Evolutionary conservation across 1,140 invertebrate genomes (phyloP).

Genomic region (Stegodyphus mimosarum): DNA sequence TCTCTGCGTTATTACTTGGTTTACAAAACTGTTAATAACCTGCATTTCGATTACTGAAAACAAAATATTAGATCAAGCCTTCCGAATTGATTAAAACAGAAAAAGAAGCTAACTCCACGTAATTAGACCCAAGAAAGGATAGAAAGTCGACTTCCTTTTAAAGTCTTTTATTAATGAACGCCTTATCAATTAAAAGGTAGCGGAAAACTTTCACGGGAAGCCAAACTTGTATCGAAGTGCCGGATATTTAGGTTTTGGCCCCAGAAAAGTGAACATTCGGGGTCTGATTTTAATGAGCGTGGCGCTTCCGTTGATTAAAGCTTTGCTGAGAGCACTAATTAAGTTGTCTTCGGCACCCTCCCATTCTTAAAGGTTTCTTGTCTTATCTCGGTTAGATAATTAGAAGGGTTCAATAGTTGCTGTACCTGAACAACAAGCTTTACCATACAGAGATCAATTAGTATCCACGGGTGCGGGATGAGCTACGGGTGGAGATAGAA

Average conservation of each 20-base stretch:
- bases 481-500: background rate
- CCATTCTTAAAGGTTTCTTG: conserved; percentile 55
- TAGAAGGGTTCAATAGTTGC: conserved; percentile 50
- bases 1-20: conserved; percentile 30
- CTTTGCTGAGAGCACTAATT: conserved; percentile 51
- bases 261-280: conserved; percentile 6
- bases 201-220: conserved; percentile 36
- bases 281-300: conserved; percentile 55
- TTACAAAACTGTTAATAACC: conserved; percentile 56
- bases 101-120: conserved; percentile 33
- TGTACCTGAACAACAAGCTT: conserved; percentile 40
- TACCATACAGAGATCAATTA: conserved; percentile 41
- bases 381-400: conserved; percentile 53
- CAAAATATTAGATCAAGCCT: conserved; percentile 44
- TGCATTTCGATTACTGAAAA: conserved; percentile 46
- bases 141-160: conserved; percentile 37
- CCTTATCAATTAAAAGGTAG: conserved; percentile 57
- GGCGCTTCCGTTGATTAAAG: conserved; percentile 42
- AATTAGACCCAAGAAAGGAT: conserved; percentile 40
- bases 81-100: conserved; percentile 49
- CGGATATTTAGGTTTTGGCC: conserved; percentile 40
- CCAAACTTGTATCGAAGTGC: conserved; percentile 36
- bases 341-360: conserved; percentile 53
- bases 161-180: conserved; percentile 53
- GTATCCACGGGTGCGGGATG: conserved; percentile 1